A percentile compares a stretch with the other conserved stretches of the same genome.
phyloP scores from a whole-genome alignment of 2,113 vertebrate genomes.

The Hemiscyllium ocellatum region DNA sequence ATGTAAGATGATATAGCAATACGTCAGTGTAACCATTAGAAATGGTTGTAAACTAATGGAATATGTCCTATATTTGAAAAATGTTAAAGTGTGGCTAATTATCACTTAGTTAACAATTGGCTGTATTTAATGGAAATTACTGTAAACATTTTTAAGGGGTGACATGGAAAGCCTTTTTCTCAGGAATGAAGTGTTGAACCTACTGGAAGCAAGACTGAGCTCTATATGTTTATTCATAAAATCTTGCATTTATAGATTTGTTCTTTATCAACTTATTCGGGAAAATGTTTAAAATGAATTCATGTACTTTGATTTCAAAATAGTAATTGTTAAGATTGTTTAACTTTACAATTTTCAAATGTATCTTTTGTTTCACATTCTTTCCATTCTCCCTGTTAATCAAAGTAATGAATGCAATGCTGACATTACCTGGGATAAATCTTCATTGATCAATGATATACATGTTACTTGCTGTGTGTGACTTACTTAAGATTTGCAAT shows the following conservation, averaged over 20 bases:
- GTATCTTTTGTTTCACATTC: not conserved
- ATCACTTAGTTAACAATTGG: not conserved
- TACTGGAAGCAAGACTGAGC: no score
- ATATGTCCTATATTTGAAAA: not conserved
- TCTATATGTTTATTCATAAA: not conserved
- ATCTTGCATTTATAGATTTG: not conserved
- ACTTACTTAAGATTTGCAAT: not conserved
- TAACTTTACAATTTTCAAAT: not conserved
- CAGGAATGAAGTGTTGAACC: not conserved
- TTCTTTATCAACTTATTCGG: not conserved
- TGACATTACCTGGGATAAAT: not conserved
- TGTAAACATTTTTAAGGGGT: not conserved
- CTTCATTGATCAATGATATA: not conserved
- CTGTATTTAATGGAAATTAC: not conserved
- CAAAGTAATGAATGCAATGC: not conserved
- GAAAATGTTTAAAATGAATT: not conserved
- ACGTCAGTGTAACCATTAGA: not conserved
- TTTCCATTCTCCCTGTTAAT: no score
- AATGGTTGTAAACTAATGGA: conserved; percentile 1
- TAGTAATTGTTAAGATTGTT: not conserved
- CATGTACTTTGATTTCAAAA: not conserved
- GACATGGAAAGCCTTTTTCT: not conserved
- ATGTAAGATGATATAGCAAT: not conserved
- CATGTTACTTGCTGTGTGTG: not conserved
- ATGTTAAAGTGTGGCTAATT: not conserved